A percentile compares a stretch with the other conserved stretches of the same genome.
phyloP scores from a whole-genome alignment of 1,140 invertebrate genomes.

The Tetranychus urticae region DNA sequence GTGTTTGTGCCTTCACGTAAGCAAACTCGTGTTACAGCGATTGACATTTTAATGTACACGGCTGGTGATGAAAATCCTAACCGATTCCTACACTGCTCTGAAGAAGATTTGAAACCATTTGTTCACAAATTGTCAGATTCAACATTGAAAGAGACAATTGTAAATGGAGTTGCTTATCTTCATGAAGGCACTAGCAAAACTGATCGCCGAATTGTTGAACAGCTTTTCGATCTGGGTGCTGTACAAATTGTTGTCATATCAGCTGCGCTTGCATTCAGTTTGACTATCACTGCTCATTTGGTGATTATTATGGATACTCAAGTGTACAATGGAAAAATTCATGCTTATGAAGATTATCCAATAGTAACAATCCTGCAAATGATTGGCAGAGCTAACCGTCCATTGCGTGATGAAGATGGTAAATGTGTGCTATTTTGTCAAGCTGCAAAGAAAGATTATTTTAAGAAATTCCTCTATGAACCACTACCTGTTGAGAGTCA shows the following conservation, averaged over 20 bases:
- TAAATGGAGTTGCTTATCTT: conserved; percentile 84
- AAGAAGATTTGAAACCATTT: conserved; percentile 62
- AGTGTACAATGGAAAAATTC: conserved; percentile 75
- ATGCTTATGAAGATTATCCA: conserved; percentile 84
- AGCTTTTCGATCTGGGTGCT: conserved; percentile 73
- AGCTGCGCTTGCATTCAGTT: conserved; percentile 68
- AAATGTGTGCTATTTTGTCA: conserved; percentile 94
- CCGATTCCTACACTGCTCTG: conserved; percentile 57
- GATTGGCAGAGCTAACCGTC: conserved; percentile 74
- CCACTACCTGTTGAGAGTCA: conserved; percentile 93
- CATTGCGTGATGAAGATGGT: conserved; percentile 69
- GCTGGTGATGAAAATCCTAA: conserved; percentile 59
- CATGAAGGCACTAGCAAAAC: conserved; percentile 69
- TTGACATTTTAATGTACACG: conserved; percentile 78
- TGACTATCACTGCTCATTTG: conserved; percentile 65
- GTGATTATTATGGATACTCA: conserved; percentile 96
- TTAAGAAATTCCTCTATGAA: conserved; percentile 94
- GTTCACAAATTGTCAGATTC: conserved; percentile 53
- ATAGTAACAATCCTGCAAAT: conserved; percentile 93
- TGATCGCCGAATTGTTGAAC: conserved; percentile 70
- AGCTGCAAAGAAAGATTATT: conserved; percentile 92
- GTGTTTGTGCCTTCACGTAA: conserved; percentile 91
- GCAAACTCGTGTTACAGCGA: conserved; percentile 74
- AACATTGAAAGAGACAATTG: conserved; percentile 42
- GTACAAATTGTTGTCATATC: conserved; percentile 79